phyloP scores from a whole-genome alignment of 2,888 invertebrate species.

The Peribatodes rhomboidaria region DNA sequence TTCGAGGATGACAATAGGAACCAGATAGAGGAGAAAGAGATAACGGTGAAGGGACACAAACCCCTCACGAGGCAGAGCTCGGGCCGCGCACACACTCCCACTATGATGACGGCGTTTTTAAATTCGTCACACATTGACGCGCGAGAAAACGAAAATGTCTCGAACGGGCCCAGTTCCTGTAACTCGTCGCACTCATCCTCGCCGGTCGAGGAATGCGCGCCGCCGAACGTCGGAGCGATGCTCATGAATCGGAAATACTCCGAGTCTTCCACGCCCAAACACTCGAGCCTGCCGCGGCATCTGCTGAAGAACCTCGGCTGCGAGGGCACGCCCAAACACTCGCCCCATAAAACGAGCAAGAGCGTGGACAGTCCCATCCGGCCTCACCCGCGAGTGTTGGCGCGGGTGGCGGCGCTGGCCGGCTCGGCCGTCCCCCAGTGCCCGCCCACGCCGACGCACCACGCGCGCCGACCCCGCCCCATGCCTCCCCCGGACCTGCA shows the following conservation, averaged over 20 bases:
- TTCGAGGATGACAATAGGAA: constrained; percentile 83
- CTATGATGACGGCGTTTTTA: constrained; percentile 82
- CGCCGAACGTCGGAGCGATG: constrained; percentile 76
- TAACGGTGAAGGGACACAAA: constrained; percentile 88
- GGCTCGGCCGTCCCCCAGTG: constrained; percentile 88
- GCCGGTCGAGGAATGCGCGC: constrained; percentile 72
- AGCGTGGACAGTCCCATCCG: constrained; percentile 77
- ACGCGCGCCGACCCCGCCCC: constrained; percentile 89
- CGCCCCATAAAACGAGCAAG: constrained; percentile 67
- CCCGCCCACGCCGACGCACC: constrained; percentile 96
- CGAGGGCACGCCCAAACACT: constrained; percentile 78
- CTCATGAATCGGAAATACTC: constrained; percentile 80
- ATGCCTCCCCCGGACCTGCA: constrained; percentile 86
- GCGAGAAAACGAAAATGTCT: constrained; percentile 65
- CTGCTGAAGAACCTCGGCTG: constrained; percentile 76
- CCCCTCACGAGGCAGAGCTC: constrained; percentile 90
- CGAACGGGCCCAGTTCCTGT: constrained; percentile 76
- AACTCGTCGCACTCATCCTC: constrained; percentile 79
- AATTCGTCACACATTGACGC: constrained; percentile 77
- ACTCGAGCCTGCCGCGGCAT: constrained; percentile 80
- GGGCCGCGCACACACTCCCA: constrained; percentile 83
- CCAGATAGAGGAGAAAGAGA: constrained; percentile 83
- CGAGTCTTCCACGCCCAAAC: constrained; percentile 77
- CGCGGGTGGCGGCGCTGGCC: constrained; percentile 86
- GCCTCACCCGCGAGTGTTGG: constrained; percentile 88